phyloP scores from a whole-genome alignment of 2,888 invertebrate species.

The Lampropteryx suffumata region DNA sequence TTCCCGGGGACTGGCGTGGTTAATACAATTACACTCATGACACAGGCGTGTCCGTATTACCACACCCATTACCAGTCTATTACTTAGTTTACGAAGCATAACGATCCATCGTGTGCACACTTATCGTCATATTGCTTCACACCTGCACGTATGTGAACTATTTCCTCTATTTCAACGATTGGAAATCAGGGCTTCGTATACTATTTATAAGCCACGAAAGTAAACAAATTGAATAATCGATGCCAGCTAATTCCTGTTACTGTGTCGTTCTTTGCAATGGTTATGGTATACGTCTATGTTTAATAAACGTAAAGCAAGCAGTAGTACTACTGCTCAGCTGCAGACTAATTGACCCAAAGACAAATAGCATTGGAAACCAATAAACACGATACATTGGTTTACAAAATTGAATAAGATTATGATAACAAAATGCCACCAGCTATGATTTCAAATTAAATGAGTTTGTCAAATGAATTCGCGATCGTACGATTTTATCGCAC shows the following conservation, averaged over 20 bases:
- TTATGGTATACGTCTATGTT: too few relatives aligned
- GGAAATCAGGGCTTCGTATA: constrained; percentile 1
- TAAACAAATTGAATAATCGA: constrained; percentile 6
- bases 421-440: neutral
- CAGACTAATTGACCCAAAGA: too few relatives aligned
- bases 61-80: neutral
- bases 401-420: neutral
- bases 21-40: neutral
- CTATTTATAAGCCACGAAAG: neutral
- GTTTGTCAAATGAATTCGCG: neutral
- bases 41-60: neutral
- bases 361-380: too few relatives aligned
- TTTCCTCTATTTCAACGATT: constrained; percentile 6
- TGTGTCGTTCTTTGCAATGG: neutral
- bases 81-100: neutral
- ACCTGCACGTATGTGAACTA: neutral
- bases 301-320: too few relatives aligned
- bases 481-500: constrained; percentile 7
- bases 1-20: neutral
- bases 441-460: neutral
- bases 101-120: neutral
- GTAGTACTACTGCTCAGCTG: too few relatives aligned
- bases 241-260: constrained; percentile 1
- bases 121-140: constrained; percentile 8
- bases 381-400: too few relatives aligned